Evolutionary conservation across 1,140 invertebrate species (phyloP).

Genomic region (Brachionus angularis): DNA sequence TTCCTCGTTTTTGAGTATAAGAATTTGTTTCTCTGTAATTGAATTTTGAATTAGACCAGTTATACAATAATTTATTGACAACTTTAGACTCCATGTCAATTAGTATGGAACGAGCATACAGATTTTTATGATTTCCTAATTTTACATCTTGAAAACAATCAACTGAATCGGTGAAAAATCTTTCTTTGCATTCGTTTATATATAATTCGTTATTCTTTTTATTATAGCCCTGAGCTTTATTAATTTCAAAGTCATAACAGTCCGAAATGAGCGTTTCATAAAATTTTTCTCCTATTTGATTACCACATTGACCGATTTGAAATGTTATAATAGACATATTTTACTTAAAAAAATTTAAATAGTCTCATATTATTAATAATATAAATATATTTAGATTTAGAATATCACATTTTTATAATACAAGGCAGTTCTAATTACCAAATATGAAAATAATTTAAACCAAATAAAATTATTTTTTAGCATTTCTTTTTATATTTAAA

Average conservation of each 20-base stretch:
- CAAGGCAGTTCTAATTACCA: no score
- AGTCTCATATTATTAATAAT: no score
- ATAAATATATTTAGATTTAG: no score
- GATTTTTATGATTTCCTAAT: slow-evolving; percentile 41
- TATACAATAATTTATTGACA: slow-evolving; percentile 51
- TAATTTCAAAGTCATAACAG: slow-evolving; percentile 42
- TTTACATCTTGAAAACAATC: no score
- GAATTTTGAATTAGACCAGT: slow-evolving; percentile 52
- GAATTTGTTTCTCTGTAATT: slow-evolving; percentile 50
- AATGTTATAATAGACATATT: slow-evolving; percentile 50
- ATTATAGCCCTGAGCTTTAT: slow-evolving; percentile 44
- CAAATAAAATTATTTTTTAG: no score
- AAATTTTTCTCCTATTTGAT: slow-evolving; percentile 58
- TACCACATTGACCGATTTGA: slow-evolving; percentile 60
- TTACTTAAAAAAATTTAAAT: no score
- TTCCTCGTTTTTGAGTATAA: slow-evolving; percentile 45
- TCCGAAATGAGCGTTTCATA: slow-evolving; percentile 56
- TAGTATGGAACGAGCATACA: slow-evolving; percentile 54
- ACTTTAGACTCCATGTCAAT: slow-evolving; percentile 61
- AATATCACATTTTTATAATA: no score
- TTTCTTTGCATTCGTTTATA: slow-evolving; percentile 1
- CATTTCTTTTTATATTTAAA: no score
- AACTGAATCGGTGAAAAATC: no score
- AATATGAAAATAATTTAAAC: no score
- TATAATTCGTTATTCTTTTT: slow-evolving; percentile 37